A percentile compares a stretch with the other conserved stretches of the same genome.
Evolutionary conservation across 1,140 invertebrate genomes (phyloP).

Genomic region (Tetramorium parvispinum): DNA sequence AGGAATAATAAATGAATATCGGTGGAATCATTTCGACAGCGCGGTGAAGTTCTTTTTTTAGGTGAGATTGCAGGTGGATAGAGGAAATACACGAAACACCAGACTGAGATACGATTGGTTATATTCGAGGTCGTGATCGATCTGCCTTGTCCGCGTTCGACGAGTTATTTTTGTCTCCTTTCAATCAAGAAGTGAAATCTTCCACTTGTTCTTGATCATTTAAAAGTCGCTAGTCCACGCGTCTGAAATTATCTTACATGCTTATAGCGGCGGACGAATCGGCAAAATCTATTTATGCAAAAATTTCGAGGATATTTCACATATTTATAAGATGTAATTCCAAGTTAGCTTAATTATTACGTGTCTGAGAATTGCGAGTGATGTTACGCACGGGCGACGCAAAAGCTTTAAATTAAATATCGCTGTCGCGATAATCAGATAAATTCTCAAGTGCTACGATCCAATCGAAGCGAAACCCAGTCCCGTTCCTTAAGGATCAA

Average conservation of each 20-base stretch:
- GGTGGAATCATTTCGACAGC: constrained; percentile 4
- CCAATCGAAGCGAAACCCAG: constrained; percentile 4
- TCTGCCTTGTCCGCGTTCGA: constrained; percentile 13
- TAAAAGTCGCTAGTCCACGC: neutral
- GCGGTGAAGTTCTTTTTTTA: constrained; percentile 32
- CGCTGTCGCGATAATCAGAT: neutral
- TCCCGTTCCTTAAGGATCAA: constrained; percentile 52
- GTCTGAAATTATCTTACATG: neutral
- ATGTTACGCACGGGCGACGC: neutral
- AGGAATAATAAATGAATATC: constrained; percentile 38
- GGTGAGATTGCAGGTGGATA: constrained; percentile 12
- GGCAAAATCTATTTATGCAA: neutral
- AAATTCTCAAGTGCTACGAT: neutral
- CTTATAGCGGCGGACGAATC: neutral
- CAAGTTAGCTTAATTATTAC: neutral
- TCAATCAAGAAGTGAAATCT: neutral
- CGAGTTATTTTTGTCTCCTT: constrained; percentile 37
- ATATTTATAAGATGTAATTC: neutral
- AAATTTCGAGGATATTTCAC: neutral
- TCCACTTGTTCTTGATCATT: constrained; percentile 33
- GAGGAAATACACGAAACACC: constrained; percentile 11
- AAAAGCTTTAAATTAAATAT: neutral
- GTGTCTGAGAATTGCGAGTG: neutral
- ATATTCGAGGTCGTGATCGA: constrained; percentile 59
- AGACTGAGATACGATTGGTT: neutral